A percentile compares a stretch with the other conserved stretches of the same genome.
Conservation (phyloP, 1,140 invertebrate genomes). For the Radopholus similis region DNA sequence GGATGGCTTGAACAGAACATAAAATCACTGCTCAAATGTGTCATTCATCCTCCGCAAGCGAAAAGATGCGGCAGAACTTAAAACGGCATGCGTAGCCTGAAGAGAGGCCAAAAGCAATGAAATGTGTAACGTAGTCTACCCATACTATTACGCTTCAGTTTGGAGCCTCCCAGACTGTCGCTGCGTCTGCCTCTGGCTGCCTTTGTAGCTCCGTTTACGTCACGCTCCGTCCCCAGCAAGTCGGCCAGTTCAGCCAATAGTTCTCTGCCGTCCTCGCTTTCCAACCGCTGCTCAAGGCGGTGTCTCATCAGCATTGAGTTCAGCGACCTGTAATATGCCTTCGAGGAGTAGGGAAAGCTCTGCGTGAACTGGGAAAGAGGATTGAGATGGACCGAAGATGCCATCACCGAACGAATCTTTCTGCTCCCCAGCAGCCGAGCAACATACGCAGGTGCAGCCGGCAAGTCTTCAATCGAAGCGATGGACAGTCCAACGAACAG, state of each 20-base stretch:
- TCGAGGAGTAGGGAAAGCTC: not conserved
- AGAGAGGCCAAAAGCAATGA: not conserved
- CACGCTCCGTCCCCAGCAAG: not conserved
- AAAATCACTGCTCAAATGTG: too few species aligned
- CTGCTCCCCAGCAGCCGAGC: too few species aligned
- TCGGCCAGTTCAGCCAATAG: not conserved
- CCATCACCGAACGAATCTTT: not conserved
- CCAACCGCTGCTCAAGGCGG: not conserved
- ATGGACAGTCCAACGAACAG: not conserved
- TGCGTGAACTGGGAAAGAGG: not conserved
- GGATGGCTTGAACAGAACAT: too few species aligned
- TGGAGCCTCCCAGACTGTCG: not conserved
- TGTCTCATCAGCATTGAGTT: not conserved
- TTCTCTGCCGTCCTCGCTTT: not conserved
- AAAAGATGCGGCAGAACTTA: slow-evolving; percentile 29
- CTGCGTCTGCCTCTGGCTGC: slow-evolving; percentile 3
- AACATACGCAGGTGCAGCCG: too few species aligned
- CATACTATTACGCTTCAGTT: not conserved
- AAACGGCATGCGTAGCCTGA: slow-evolving; percentile 23
- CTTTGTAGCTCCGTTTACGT: not conserved
- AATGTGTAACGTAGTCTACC: too few species aligned
- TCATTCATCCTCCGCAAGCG: not conserved
- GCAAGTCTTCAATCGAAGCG: too few species aligned
- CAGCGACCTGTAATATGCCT: not conserved
- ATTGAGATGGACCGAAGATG: not conserved